Conservation (phyloP, 2,888 invertebrate genomes). For the Agriopis leucophaearia region DNA sequence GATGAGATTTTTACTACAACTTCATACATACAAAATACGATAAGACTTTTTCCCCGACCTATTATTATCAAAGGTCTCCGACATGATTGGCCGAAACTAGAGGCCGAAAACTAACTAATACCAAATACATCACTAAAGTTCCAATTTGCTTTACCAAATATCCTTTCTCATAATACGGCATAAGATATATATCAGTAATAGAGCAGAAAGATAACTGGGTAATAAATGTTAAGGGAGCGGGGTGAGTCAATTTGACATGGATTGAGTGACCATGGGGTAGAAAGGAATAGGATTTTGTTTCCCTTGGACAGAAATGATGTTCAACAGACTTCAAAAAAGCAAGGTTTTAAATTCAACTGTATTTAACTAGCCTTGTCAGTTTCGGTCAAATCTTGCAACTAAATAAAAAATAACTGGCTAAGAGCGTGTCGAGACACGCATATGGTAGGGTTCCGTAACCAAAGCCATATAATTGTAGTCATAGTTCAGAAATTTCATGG, state of each 20-base stretch:
- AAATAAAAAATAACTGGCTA: too few relatives aligned
- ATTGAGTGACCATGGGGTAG: constrained; percentile 53
- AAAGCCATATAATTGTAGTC: too few relatives aligned
- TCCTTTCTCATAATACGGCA: constrained; percentile 65
- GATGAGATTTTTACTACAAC: too few relatives aligned
- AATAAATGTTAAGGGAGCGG: constrained; percentile 72
- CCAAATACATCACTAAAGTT: constrained; percentile 19
- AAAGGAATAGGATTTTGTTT: constrained; percentile 2
- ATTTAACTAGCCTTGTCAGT: too few relatives aligned
- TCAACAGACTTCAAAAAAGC: background rate
- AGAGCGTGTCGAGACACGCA: too few relatives aligned
- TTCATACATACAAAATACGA: too few relatives aligned
- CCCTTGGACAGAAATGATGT: background rate
- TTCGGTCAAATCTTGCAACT: too few relatives aligned
- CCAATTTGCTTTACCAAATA: constrained; percentile 46
- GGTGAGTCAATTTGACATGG: constrained; percentile 52
- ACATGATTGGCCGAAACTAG: background rate
- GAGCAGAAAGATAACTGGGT: constrained; percentile 54
- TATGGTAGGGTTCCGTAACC: too few relatives aligned
- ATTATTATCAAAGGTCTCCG: too few relatives aligned
- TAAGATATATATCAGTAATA: constrained; percentile 66
- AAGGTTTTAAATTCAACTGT: too few relatives aligned
- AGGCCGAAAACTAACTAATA: constrained; percentile 15
- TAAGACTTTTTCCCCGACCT: too few relatives aligned
- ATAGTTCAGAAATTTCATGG: too few relatives aligned